Evolutionary conservation across 2,797 vertebrate species (phyloP).

Genomic region (Brachymystax lenok): DNA sequence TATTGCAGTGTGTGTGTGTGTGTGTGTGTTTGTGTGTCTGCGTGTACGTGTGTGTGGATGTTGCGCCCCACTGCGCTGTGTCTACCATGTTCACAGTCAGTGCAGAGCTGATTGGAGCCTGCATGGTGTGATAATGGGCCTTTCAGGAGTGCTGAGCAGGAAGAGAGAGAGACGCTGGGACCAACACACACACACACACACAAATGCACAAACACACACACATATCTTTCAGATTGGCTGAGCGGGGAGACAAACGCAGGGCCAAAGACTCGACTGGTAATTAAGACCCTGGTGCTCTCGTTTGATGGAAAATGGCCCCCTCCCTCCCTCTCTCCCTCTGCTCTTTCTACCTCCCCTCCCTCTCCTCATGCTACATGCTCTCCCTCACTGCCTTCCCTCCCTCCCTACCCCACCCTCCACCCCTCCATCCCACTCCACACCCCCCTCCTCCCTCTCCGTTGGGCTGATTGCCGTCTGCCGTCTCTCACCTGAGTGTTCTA

Average conservation of each 20-base stretch:
- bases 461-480: slow-evolving; percentile 92
- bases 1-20: too few species aligned
- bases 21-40: neutral
- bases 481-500: slow-evolving; percentile 90
- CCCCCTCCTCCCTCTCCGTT: slow-evolving; percentile 36
- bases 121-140: slow-evolving; percentile 1
- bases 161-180: neutral
- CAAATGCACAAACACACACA: slow-evolving; percentile 16
- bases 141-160: neutral
- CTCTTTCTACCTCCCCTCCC: slow-evolving; percentile 1
- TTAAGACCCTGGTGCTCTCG: slow-evolving; percentile 93
- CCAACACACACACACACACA: slow-evolving; percentile 8
- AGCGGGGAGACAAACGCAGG: slow-evolving; percentile 46
- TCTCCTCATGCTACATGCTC: slow-evolving; percentile 14
- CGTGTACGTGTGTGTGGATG: neutral
- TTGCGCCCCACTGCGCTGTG: neutral
- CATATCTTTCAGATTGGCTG: neutral
- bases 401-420: slow-evolving; percentile 3
- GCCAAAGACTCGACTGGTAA: slow-evolving; percentile 90
- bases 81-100: neutral
- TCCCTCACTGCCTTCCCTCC: slow-evolving; percentile 22
- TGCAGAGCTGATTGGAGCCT: neutral
- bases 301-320: slow-evolving; percentile 87
- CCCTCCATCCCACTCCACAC: too few species aligned
- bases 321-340: slow-evolving; percentile 47